Percentiles rank a stretch among this genome's conserved stretches.
Conservation (phyloP, 2,888 invertebrate species). For the Merodon equestris region DNA sequence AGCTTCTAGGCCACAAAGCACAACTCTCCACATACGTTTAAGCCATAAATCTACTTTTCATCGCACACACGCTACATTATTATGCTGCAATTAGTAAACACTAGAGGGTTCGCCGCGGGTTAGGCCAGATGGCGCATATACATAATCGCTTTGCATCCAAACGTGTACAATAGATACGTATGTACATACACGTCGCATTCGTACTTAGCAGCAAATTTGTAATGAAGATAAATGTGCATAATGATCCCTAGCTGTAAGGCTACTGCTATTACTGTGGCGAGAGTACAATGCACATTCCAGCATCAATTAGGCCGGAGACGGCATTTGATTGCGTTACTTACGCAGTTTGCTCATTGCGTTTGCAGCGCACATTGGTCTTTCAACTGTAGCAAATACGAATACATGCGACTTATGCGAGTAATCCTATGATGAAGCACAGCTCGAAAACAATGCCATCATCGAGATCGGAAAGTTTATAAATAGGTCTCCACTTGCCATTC, state of each 20-base stretch:
- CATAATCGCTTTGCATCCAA: conserved; percentile 8
- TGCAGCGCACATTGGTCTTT: conserved; percentile 4
- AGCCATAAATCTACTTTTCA: conserved; percentile 61
- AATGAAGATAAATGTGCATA: conserved; percentile 68
- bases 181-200: neutral
- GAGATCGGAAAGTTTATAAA: conserved; percentile 44
- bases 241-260: conserved; percentile 44
- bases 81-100: conserved; percentile 64
- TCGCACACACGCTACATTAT: conserved; percentile 62
- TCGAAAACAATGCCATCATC: conserved; percentile 38
- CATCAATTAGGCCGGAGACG: conserved; percentile 51
- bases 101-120: conserved; percentile 57
- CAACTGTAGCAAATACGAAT: conserved; percentile 33
- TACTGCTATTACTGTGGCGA: conserved; percentile 14
- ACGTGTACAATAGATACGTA: no score
- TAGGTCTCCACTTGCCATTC: conserved; percentile 49
- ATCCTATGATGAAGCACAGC: conserved; percentile 14
- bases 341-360: conserved; percentile 50
- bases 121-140: conserved; percentile 59
- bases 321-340: conserved; percentile 61
- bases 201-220: conserved; percentile 35
- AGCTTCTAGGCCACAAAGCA: neutral
- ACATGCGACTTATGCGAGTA: conserved; percentile 18
- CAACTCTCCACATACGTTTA: neutral
- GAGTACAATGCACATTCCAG: conserved; percentile 26